phyloP scores from a whole-genome alignment of 1,140 invertebrate genomes.

The Bombyx mandarina region DNA sequence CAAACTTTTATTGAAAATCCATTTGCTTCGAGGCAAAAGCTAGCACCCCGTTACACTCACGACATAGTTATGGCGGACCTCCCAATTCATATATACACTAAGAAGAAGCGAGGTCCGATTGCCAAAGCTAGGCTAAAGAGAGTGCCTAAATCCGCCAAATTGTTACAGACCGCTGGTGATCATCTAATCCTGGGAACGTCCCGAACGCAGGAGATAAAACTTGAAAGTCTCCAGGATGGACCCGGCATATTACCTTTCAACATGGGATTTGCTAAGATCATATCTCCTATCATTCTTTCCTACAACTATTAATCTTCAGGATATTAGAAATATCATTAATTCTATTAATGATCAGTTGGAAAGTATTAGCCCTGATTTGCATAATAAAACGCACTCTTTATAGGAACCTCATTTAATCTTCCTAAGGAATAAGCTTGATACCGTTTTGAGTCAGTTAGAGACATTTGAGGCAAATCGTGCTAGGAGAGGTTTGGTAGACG shows the following conservation, averaged over 20 bases:
- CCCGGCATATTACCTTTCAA: slow-evolving; percentile 5
- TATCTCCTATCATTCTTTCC: too few species aligned
- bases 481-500: slow-evolving; percentile 21
- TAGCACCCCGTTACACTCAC: slow-evolving; percentile 11
- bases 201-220: neutral
- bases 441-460: too few species aligned
- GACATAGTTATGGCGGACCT: slow-evolving; percentile 15
- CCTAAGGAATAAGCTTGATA: too few species aligned
- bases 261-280: too few species aligned
- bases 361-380: too few species aligned
- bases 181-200: too few species aligned
- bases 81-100: slow-evolving; percentile 17
- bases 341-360: too few species aligned
- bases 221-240: slow-evolving; percentile 6
- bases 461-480: slow-evolving; percentile 10
- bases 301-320: too few species aligned
- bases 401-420: too few species aligned
- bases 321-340: too few species aligned
- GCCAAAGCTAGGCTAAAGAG: slow-evolving; percentile 17
- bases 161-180: slow-evolving; percentile 9
- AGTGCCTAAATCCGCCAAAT: slow-evolving; percentile 12
- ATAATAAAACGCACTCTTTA: too few species aligned
- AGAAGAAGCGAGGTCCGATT: slow-evolving; percentile 13
- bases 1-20: slow-evolving; percentile 16
- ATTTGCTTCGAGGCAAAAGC: slow-evolving; percentile 12